Evolutionary conservation across 2,113 vertebrate genomes (phyloP).

Genomic region (Paradisaea rubra): DNA sequence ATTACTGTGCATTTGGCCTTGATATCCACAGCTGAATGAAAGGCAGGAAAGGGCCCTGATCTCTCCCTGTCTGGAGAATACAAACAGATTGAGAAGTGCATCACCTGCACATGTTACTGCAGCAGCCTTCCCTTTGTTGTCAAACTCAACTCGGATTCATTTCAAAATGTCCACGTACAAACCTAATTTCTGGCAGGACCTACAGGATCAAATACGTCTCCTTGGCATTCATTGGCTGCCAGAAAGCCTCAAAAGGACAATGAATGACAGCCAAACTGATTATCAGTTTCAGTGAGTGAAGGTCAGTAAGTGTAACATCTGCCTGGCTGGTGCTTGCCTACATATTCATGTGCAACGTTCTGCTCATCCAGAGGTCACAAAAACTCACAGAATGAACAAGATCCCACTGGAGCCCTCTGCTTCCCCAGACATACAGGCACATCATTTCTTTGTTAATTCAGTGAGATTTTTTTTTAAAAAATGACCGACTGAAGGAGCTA

Average conservation of each 20-base stretch:
- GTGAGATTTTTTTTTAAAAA: neutral
- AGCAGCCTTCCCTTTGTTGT: slow-evolving; percentile 51
- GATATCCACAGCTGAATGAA: neutral
- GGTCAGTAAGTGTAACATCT: slow-evolving; percentile 62
- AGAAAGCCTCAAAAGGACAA: slow-evolving; percentile 57
- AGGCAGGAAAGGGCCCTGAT: neutral
- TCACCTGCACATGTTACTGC: slow-evolving; percentile 7
- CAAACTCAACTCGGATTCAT: slow-evolving; percentile 31
- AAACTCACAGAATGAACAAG: slow-evolving; percentile 30
- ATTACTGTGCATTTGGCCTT: neutral
- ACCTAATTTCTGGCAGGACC: slow-evolving; percentile 60
- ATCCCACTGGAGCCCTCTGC: slow-evolving; percentile 4
- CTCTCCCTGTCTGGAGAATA: neutral
- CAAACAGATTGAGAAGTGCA: slow-evolving; percentile 27
- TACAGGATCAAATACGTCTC: slow-evolving; percentile 48
- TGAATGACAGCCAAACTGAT: slow-evolving; percentile 64
- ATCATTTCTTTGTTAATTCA: neutral
- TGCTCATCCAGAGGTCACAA: slow-evolving; percentile 47
- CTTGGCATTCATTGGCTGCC: slow-evolving; percentile 45
- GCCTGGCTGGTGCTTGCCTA: slow-evolving; percentile 44
- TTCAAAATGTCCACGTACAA: slow-evolving; percentile 51
- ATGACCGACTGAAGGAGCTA: neutral
- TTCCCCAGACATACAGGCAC: neutral
- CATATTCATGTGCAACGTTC: slow-evolving; percentile 31
- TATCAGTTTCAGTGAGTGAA: slow-evolving; percentile 56